Percentiles rank a stretch among this genome's conserved stretches.
These are phyloP conservation scores for Pachypeltis micranthus DNA, from an alignment of 1,140 invertebrate species.

Conservation along the genomic window DNA sequence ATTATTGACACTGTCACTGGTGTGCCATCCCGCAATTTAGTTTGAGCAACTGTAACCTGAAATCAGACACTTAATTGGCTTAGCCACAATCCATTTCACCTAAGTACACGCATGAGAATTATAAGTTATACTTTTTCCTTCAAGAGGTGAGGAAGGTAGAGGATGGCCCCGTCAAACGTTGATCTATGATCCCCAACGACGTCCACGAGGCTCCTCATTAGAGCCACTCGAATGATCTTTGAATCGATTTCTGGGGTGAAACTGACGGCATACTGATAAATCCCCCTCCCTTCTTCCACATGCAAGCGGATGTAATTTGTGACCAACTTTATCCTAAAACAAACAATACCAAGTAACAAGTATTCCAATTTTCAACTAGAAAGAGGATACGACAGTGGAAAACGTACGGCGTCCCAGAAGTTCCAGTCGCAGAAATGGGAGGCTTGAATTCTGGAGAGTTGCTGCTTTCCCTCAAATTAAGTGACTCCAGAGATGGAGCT, in stretches of 20 bases:
- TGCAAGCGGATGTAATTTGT: constrained; percentile 58
- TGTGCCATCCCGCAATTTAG: constrained; percentile 4
- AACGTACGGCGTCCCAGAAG: too few species aligned
- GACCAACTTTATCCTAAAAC: constrained; percentile 39
- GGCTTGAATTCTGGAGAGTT: too few species aligned
- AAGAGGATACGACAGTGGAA: too few species aligned
- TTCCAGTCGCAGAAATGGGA: too few species aligned
- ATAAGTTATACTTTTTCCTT: too few species aligned
- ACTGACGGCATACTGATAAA: constrained; percentile 69
- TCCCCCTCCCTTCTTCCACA: constrained; percentile 46
- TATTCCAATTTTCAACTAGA: too few species aligned
- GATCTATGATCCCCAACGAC: constrained; percentile 38
- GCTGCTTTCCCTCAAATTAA: too few species aligned
- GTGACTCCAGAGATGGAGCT: too few species aligned
- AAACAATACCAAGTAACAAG: too few species aligned
- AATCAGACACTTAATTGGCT: too few species aligned
- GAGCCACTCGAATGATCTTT: constrained; percentile 46
- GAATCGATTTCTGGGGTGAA: constrained; percentile 62
- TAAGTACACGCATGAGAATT: too few species aligned
- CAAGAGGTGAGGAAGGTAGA: constrained; percentile 45
- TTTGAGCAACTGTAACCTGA: constrained; percentile 14
- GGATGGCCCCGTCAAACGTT: constrained; percentile 47
- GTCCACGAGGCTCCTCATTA: constrained; percentile 48
- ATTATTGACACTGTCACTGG: constrained; percentile 35
- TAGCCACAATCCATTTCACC: too few species aligned